Conservation (phyloP, 2,888 invertebrate genomes). For the Marasmarcha lunaedactyla region DNA sequence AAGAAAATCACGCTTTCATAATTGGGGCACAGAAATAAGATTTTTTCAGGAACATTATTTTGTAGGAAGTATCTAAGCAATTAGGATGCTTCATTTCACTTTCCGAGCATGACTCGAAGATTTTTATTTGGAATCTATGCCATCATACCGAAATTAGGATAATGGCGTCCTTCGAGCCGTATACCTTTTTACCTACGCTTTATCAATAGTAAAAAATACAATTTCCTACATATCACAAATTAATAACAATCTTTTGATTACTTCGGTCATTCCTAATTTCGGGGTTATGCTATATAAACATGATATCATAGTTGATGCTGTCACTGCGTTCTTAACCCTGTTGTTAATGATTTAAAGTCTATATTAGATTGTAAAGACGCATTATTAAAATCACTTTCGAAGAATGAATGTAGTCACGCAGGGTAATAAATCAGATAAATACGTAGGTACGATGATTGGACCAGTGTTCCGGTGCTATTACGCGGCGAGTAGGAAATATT, state of each 20-base stretch:
- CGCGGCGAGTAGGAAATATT: no score
- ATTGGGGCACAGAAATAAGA: no score
- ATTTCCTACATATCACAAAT: slow-evolving; percentile 17
- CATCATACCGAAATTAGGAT: background rate
- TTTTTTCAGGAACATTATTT: no score
- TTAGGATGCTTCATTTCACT: background rate
- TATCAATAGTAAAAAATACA: background rate
- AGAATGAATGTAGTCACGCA: slow-evolving; percentile 53
- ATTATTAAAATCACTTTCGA: slow-evolving; percentile 54
- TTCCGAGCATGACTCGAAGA: background rate
- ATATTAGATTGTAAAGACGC: slow-evolving; percentile 28
- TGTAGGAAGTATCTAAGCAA: background rate
- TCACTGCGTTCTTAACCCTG: slow-evolving; percentile 29
- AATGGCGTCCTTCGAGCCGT: background rate
- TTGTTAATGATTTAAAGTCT: slow-evolving; percentile 24
- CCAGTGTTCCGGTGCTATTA: slow-evolving; percentile 5
- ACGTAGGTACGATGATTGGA: slow-evolving; percentile 36
- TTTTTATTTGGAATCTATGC: background rate
- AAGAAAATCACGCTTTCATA: no score
- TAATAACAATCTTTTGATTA: slow-evolving; percentile 53
- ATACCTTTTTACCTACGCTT: background rate
- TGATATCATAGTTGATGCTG: slow-evolving; percentile 35
- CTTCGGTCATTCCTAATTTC: slow-evolving; percentile 49
- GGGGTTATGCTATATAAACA: slow-evolving; percentile 47
- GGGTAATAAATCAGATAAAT: slow-evolving; percentile 53